Evolutionary conservation across 2,797 vertebrate genomes (phyloP).

Genomic region (Brachyalestes nurse): DNA sequence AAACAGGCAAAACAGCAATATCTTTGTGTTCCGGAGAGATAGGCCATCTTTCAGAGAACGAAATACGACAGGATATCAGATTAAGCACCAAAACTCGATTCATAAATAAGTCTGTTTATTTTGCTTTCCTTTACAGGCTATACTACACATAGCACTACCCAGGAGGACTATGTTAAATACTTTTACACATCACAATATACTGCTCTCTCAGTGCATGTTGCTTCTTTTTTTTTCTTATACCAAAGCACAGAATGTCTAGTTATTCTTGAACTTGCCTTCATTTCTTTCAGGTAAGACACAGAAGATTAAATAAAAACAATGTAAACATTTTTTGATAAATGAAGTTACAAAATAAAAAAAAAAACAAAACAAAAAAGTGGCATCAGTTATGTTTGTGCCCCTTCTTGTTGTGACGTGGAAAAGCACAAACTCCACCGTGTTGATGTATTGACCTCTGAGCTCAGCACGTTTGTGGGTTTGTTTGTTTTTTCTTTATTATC

Average conservation of each 20-base stretch:
- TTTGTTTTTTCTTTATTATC: conserved; percentile 20
- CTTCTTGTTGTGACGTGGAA: conserved; percentile 58
- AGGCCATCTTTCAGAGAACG: conserved; percentile 58
- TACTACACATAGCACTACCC: conserved; percentile 86
- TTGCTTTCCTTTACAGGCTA: conserved; percentile 82
- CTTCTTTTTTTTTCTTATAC: conserved; percentile 73
- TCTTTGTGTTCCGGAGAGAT: conserved; percentile 67
- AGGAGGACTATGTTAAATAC: conserved; percentile 92
- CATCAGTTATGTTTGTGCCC: conserved; percentile 64
- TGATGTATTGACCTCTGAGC: conserved; percentile 74
- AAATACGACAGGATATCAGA: conserved; percentile 58
- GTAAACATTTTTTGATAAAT: conserved; percentile 86
- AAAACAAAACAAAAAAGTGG: conserved; percentile 59
- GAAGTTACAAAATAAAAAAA: conserved; percentile 64
- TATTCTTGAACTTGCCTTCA: conserved; percentile 88
- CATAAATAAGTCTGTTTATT: conserved; percentile 95
- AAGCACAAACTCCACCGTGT: conserved; percentile 59
- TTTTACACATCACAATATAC: conserved; percentile 87
- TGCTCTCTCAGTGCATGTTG: conserved; percentile 92
- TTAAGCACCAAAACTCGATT: conserved; percentile 52
- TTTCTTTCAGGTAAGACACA: conserved; percentile 85
- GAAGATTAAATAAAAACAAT: conserved; percentile 90
- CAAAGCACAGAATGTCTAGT: conserved; percentile 78
- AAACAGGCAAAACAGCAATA: conserved; percentile 77
- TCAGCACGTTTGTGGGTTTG: conserved; percentile 58